Conservation (phyloP, 2,888 invertebrate species). For the Hirtodrosophila cameraria region DNA sequence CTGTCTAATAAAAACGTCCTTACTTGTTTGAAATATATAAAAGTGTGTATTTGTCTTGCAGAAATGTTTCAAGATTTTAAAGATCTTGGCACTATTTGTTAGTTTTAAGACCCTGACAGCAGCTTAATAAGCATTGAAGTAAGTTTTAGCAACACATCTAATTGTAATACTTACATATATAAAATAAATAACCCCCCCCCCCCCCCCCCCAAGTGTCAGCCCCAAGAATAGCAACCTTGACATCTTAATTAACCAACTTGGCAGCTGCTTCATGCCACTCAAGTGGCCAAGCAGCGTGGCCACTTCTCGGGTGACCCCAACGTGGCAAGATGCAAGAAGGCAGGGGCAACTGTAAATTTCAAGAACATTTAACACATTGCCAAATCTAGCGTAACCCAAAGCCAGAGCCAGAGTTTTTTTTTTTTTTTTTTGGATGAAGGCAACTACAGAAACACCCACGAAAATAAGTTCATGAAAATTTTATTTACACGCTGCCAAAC, state of each 20-base stretch:
- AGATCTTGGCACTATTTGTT: too few relatives aligned
- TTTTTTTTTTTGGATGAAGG: background rate
- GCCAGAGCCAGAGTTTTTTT: slow-evolving; percentile 15
- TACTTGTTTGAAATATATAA: too few relatives aligned
- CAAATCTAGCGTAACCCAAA: slow-evolving; percentile 73
- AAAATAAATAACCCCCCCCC: background rate
- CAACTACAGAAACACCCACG: slow-evolving; percentile 42
- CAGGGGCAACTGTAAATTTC: slow-evolving; percentile 58
- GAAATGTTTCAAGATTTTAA: too few relatives aligned
- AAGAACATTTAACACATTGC: slow-evolving; percentile 79
- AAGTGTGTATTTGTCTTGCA: too few relatives aligned
- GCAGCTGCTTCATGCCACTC: slow-evolving; percentile 66
- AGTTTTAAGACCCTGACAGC: too few relatives aligned
- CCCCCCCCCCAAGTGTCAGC: slow-evolving; percentile 4
- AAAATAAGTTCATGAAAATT: slow-evolving; percentile 77
- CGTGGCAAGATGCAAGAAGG: too few relatives aligned
- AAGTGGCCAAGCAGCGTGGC: slow-evolving; percentile 57
- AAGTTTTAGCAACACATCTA: too few relatives aligned
- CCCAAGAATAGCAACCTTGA: slow-evolving; percentile 61
- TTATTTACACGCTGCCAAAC: slow-evolving; percentile 79
- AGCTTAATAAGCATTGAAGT: too few relatives aligned
- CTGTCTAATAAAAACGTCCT: too few relatives aligned
- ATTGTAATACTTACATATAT: too few relatives aligned
- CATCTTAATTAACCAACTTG: slow-evolving; percentile 74
- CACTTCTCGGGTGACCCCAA: slow-evolving; percentile 37